Base-by-base conservation (phyloP, 2,113 vertebrate species). In the Puffinus mauretanicus region DNA sequence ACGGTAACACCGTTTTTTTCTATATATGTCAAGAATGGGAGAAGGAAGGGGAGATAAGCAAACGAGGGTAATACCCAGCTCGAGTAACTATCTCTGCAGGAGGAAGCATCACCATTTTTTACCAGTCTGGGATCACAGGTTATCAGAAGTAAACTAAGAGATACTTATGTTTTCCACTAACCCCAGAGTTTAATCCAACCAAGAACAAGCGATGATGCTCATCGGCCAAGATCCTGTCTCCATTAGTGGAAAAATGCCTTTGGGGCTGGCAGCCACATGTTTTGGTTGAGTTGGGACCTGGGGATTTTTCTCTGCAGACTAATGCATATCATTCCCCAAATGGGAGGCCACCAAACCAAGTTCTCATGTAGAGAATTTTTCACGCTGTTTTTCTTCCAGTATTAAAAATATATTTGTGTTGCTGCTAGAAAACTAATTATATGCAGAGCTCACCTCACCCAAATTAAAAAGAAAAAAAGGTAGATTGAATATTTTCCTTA, bases 11-110 rank as follows among this genome's bases (percentile, higher is more conserved):
- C 9, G 6, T 16, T 54, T 65, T 47, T 71, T 38, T 10, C 55
- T 11, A 0, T 8, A 4, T 0, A 0, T 21, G 38, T 20, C 19
- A 84, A 55, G 58, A 87, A 46, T 1, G 5, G 27, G n/a, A 21
- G 29, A 82, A 91, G 19, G n/a, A 79, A 75, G 6, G 7, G 4
- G 22, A 46, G 44, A 36, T 27, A 57, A 71, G 42, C 10, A 55
- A 34, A 61, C 65, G 42, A 42, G 2, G 9, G 19, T 6, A 42
- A 70, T 14, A 61, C 19, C 22, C n/a, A 58, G 8, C 20, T 80
- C 2, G 3, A 30, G 18, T 34, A 61, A 38, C 58, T 42, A 3
- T 11, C 13, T 34, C 40, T 67, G 27, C 40, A 54, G 52, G 12
- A 64, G 17, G 62, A 32, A 88, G n/a, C 30, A 46, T 42, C 30